Evolutionary conservation across 1,140 invertebrate genomes (phyloP).

Genomic region (Drosophila aff.): DNA sequence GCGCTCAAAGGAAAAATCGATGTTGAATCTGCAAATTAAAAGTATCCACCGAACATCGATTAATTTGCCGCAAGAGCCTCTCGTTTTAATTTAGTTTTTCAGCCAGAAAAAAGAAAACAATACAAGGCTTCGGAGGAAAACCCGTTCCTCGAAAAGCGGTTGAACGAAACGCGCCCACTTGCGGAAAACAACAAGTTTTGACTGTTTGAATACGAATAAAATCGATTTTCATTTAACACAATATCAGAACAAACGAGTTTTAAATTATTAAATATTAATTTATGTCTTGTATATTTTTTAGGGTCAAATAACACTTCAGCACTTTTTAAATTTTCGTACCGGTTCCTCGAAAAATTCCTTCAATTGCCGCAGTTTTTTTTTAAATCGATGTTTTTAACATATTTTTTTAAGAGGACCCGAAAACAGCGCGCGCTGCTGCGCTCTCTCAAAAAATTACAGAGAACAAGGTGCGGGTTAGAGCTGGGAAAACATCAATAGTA

Average conservation of each 20-base stretch:
- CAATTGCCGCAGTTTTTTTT: constrained; percentile 3
- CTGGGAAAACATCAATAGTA: too few relatives aligned
- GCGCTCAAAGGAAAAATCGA: constrained; percentile 52
- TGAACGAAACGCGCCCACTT: constrained; percentile 30
- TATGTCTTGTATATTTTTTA: background rate
- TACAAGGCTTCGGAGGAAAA: constrained; percentile 30
- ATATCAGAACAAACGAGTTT: background rate
- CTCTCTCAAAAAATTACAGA: constrained; percentile 27
- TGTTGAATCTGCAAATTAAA: constrained; percentile 47
- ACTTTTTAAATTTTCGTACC: background rate
- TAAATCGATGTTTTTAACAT: constrained; percentile 9
- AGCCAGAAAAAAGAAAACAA: constrained; percentile 14
- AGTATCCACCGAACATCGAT: constrained; percentile 23
- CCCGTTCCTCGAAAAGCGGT: constrained; percentile 34
- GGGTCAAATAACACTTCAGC: background rate
- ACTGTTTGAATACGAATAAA: constrained; percentile 13
- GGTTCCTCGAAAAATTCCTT: background rate
- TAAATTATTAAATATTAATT: background rate
- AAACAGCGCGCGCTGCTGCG: constrained; percentile 33
- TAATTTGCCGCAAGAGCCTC: constrained; percentile 23
- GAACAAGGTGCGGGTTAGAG: constrained; percentile 6
- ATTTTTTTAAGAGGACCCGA: constrained; percentile 17
- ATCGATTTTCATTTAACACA: constrained; percentile 18
- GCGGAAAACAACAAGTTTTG: constrained; percentile 35
- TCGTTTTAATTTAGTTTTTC: constrained; percentile 30